Base-by-base conservation (phyloP, 2,113 vertebrate species). In the Percina caprodes region DNA sequence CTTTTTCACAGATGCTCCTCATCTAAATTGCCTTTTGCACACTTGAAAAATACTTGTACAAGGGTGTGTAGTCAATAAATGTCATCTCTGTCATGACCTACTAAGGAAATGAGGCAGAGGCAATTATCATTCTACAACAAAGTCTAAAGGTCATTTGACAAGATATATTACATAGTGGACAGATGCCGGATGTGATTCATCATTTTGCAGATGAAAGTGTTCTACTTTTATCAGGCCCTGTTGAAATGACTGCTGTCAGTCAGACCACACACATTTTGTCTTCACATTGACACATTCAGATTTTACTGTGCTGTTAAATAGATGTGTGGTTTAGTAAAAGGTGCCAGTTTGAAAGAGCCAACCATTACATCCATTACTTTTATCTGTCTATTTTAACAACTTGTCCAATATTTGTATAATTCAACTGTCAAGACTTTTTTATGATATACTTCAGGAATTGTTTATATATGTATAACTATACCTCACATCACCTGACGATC, bases 61-160 rank as follows among this genome's bases (percentile, higher is more conserved):
- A 70, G 66, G 33, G 55, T 76, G 68, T 58, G 16, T 15, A 56
- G 82, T 88, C 79, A 91, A 86, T 88, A 87, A 78, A 89, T 87
- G 86, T 87, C 79, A 82, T 77, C 79, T 56, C 23, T 75, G 75
- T 77, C 61, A 79, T 68, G 71, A 84, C 69, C 83, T 60, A 46
- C 67, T 73, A 68, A 82, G 67, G 33, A 82, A 72, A 86, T 39
- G 81, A 81, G 42, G 60, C 63, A 71, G 68, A 79, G 66, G 60
- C 69, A 78, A 82, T 89, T 84, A 86, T 74, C 55, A 69, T 86
- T 72, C 21, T 70, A 86, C 67, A 71, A 45, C 79, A 83, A 67
- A 77, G 74, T 24, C 24, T 16, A 84, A 65, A 90, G 77, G 83
- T 88, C 77, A 89, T 6, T 39, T 68, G 81, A 80, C 83, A 77